phyloP scores from a whole-genome alignment of 2,797 vertebrate species.

The Phoebastria nigripes region DNA sequence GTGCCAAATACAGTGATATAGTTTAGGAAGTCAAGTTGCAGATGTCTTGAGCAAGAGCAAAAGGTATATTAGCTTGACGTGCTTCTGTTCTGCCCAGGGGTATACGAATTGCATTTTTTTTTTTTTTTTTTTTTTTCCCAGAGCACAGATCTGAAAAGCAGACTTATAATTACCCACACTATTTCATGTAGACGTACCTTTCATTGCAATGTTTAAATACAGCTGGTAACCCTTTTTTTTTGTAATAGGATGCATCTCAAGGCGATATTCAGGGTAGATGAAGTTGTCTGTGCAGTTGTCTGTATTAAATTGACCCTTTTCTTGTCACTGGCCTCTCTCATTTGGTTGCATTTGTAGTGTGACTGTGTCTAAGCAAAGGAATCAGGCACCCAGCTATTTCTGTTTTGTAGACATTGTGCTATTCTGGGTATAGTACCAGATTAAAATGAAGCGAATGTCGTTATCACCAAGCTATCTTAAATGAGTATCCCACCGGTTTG shows the following conservation, averaged over 20 bases:
- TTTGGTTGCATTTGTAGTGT: neutral
- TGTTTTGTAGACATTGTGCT: neutral
- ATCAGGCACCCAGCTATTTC: neutral
- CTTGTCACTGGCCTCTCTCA: neutral
- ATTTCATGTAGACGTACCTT: neutral
- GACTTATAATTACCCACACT: neutral
- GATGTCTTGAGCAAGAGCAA: neutral
- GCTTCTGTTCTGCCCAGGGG: neutral
- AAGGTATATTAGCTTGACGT: neutral
- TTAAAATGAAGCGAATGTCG: neutral
- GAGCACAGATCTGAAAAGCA: neutral
- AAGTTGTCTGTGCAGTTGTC: neutral
- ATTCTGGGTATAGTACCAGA: neutral
- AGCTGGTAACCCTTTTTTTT: neutral
- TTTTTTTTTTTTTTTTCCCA: neutral
- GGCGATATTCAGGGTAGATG: fast-evolving
- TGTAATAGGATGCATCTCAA: neutral
- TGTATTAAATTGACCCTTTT: neutral
- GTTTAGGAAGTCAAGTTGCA: neutral
- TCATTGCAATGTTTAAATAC: neutral
- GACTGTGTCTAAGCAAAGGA: neutral
- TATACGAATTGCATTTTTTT: neutral
- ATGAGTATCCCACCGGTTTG: neutral
- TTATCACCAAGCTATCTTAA: neutral
- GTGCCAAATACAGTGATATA: neutral